Evolutionary conservation across 2,888 invertebrate genomes (phyloP), one percentile per base, ranked within the genome.

Genomic region (Mesochorus sp.): DNA sequence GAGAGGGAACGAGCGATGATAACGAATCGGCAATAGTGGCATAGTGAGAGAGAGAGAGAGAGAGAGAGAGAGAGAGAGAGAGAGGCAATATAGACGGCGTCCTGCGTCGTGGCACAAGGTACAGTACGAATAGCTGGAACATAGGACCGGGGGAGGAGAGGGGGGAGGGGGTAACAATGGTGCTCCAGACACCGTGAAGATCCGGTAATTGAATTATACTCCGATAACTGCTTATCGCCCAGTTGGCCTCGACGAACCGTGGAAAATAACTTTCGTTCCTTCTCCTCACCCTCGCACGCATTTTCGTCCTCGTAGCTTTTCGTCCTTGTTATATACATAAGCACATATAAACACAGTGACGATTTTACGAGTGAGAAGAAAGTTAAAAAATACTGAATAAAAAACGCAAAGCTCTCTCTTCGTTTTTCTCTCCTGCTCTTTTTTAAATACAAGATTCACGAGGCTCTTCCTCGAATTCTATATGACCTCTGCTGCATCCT

Each of bases 121-220:
- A 49, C 49, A 76, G 78, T 79, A 67, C 79, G 66, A 51, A 66
- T 59, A 47, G 37, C 57, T 10, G 2, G 37, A 37, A 47, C n/a
- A n/a, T 77, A 78, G 79, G 73, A 76, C 70, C 78, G 71, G 76
- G 76, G 39, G 42, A 75, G 73, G n/a, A 37, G 76, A 71, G 57
- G 57, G 26, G 66, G 67, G 76, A 77, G 85, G 82, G 81, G 81
- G 78, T 81, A 81, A 88, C 88, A 88, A 88, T 88, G 85, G 78
- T 79, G 83, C 85, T 85, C 80, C 77, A 77, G 82, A 81, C 84
- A 84, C 83, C 82, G 83, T 85, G 87, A 87, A 88, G 88, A 87
- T 86, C 86, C 84, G 83, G 87, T 90, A 90, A 90, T 89, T 90
- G 89, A 90, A 90, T 90, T 89, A 90, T 85, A 86, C 82, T 83